A percentile compares a stretch with the other conserved stretches of the same genome.
These are phyloP conservation scores for Chelon labrosus DNA, from an alignment of 2,797 vertebrate genomes.

Conservation along the genomic window DNA sequence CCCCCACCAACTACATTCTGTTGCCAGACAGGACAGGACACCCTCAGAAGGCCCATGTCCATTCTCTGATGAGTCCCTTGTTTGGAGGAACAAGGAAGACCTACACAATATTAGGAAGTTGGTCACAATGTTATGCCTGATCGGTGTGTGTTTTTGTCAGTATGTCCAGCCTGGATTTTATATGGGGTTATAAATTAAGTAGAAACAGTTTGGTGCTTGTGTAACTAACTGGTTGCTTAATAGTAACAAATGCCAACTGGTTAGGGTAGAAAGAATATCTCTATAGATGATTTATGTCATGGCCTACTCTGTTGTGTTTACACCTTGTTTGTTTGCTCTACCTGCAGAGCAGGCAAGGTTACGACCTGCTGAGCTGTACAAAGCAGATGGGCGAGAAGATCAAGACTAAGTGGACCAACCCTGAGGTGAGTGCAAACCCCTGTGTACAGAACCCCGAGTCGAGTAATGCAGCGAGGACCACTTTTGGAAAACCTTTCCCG, in stretches of 20 bases:
- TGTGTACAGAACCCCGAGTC: conserved; percentile 13
- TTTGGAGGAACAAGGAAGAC: too few species aligned
- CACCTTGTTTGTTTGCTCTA: conserved; percentile 49
- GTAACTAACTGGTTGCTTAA: neutral
- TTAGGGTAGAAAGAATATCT: neutral
- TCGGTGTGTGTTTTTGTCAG: neutral
- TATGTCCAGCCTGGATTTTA: neutral
- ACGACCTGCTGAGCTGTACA: conserved; percentile 87
- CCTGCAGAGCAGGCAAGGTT: conserved; percentile 83
- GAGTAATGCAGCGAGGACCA: neutral
- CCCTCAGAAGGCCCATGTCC: too few species aligned
- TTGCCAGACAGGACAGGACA: too few species aligned
- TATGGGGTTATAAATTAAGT: neutral
- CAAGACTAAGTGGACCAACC: conserved; percentile 91
- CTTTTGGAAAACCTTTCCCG: conserved; percentile 10
- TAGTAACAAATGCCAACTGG: neutral
- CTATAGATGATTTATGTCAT: neutral
- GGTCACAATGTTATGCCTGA: too few species aligned
- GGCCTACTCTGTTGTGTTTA: conserved; percentile 25
- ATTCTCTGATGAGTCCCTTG: too few species aligned
- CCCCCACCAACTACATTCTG: too few species aligned
- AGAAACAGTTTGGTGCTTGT: neutral
- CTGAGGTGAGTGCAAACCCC: conserved; percentile 85
- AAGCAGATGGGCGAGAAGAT: conserved; percentile 90
- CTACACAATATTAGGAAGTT: too few species aligned